A percentile compares a stretch with the other conserved stretches of the same genome.
Evolutionary conservation across 2,113 vertebrate genomes (phyloP).

Genomic region (Capricornis sumatraensis): DNA sequence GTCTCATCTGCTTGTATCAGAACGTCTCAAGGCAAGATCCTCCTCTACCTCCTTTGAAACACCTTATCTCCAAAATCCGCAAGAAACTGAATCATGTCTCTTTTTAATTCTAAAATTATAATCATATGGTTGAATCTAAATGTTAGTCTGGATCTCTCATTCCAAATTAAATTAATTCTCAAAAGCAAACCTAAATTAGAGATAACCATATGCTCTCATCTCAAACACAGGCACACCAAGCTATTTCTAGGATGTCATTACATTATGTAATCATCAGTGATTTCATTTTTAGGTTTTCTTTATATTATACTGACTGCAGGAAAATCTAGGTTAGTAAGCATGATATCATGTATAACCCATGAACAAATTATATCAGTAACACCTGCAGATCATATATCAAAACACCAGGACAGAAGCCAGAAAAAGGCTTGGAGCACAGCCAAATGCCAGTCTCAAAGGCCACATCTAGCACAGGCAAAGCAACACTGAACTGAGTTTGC

Average conservation of each 20-base stretch:
- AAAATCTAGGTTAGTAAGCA: slow-evolving; percentile 44
- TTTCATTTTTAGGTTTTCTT: neutral
- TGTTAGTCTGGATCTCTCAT: slow-evolving; percentile 35
- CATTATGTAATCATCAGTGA: slow-evolving; percentile 25
- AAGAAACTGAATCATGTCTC: slow-evolving; percentile 10
- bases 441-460: slow-evolving; percentile 48
- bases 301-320: neutral
- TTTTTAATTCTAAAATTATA: slow-evolving; percentile 57
- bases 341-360: slow-evolving; percentile 32
- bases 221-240: slow-evolving; percentile 24
- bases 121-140: slow-evolving; percentile 52
- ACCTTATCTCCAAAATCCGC: neutral
- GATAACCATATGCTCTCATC: slow-evolving; percentile 59
- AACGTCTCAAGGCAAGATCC: neutral
- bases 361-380: slow-evolving; percentile 49
- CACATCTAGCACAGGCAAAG: slow-evolving; percentile 18
- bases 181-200: slow-evolving; percentile 57
- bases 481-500: neutral
- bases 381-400: slow-evolving; percentile 64
- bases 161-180: slow-evolving; percentile 61
- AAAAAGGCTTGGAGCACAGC: slow-evolving; percentile 40
- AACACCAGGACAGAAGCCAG: slow-evolving; percentile 58
- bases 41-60: neutral
- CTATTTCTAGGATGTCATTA: slow-evolving; percentile 56
- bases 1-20: neutral